Conservation (phyloP, 2,113 vertebrate genomes). For the Ceyx melanurus region DNA sequence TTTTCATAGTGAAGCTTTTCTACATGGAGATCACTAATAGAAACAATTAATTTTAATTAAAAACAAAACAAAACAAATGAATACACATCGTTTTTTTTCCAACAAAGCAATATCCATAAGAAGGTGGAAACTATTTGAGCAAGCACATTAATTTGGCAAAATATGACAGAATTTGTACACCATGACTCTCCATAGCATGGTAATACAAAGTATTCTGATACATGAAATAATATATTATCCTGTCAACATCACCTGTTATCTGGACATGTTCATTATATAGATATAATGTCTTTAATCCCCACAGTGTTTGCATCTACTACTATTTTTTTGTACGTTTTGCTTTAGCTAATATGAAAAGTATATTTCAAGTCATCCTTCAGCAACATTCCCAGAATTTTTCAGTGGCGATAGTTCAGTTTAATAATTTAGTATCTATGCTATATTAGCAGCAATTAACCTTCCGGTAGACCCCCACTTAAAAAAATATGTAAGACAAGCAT, state of each 20-base stretch:
- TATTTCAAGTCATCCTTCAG: not conserved
- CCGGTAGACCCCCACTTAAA: not conserved
- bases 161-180: not conserved
- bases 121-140: not conserved
- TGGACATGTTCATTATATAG: not conserved
- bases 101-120: not conserved
- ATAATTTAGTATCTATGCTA: not conserved
- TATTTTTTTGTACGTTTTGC: not conserved
- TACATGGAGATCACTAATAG: not conserved
- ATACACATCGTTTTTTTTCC: not conserved
- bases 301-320: not conserved
- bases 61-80: not conserved
- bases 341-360: not conserved
- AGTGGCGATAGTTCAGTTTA: not conserved
- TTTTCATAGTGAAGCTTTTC: not conserved
- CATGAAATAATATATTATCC: not conserved
- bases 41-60: not conserved
- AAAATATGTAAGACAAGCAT: not conserved
- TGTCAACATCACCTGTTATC: not conserved
- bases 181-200: not conserved
- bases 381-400: not conserved
- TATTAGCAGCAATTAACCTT: not conserved
- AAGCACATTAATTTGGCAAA: not conserved
- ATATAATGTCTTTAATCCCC: not conserved
- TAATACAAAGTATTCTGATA: not conserved